Conservation (phyloP, 1,140 invertebrate species). For the Coptotermes formosanus region DNA sequence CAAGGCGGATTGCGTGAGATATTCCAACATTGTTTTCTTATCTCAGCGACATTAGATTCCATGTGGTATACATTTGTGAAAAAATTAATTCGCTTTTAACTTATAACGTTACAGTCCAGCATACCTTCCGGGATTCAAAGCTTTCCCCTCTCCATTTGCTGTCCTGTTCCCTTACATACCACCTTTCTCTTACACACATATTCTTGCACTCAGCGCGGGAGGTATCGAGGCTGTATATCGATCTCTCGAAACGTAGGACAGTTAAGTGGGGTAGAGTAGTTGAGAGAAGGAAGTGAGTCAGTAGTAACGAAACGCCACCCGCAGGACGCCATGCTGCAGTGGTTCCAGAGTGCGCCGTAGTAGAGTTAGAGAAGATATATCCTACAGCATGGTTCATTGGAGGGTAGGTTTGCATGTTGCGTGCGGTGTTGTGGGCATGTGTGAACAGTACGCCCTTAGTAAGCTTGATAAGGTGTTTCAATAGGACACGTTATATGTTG, state of each 20-base stretch:
- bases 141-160: background rate
- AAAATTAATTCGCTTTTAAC: background rate
- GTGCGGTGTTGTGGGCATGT: too few species aligned
- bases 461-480: too few species aligned
- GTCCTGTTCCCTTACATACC: background rate
- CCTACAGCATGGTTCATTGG: background rate
- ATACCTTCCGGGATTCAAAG: background rate
- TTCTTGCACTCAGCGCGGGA: background rate
- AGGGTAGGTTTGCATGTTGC: background rate
- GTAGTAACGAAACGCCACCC: background rate
- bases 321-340: background rate
- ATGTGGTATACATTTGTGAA: too few species aligned
- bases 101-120: background rate
- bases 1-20: too few species aligned
- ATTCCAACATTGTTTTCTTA: too few species aligned
- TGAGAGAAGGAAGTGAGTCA: background rate
- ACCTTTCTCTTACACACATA: background rate
- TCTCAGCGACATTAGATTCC: too few species aligned
- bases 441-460: too few species aligned
- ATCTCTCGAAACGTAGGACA: background rate
- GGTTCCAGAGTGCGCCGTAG: background rate
- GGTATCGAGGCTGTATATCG: slow-evolving; percentile 9
- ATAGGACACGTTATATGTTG: too few species aligned
- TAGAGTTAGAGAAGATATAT: background rate
- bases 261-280: background rate